Evolutionary conservation across 2,888 invertebrate species (phyloP).

Genomic region (Ornithoptera priamus): DNA sequence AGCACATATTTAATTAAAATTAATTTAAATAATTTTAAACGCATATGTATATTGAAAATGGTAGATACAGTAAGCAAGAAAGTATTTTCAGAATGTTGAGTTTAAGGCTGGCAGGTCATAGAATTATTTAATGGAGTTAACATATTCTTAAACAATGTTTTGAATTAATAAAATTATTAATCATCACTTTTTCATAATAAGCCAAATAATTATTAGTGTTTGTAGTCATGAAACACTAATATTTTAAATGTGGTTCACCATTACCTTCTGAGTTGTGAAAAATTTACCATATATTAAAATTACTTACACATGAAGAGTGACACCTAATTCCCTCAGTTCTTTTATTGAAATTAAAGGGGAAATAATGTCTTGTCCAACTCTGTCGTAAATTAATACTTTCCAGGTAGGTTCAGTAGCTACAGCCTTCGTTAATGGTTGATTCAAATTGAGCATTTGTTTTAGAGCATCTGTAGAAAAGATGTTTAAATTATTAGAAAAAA

Average conservation of each 20-base stretch:
- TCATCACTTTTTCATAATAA: no score
- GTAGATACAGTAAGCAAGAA: no score
- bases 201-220: no score
- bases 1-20: no score
- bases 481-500: constrained; percentile 17
- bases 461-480: constrained; percentile 84
- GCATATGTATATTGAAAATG: no score
- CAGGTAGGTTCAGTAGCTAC: constrained; percentile 93
- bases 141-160: no score
- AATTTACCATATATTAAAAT: constrained; percentile 11
- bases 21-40: no score
- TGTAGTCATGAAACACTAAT: not conserved
- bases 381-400: constrained; percentile 98
- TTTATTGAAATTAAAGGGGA: constrained; percentile 97
- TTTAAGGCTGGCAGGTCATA: no score
- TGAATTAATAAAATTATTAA: no score
- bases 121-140: no score
- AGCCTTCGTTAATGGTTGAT: constrained; percentile 87
- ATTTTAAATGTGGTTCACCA: not conserved
- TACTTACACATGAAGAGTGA: constrained; percentile 97
- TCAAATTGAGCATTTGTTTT: constrained; percentile 97
- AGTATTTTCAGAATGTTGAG: no score
- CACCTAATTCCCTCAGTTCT: constrained; percentile 96
- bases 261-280: not conserved
- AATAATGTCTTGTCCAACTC: constrained; percentile 98